Conservation (phyloP, 2,797 vertebrate genomes). For the Ispidina picta region DNA sequence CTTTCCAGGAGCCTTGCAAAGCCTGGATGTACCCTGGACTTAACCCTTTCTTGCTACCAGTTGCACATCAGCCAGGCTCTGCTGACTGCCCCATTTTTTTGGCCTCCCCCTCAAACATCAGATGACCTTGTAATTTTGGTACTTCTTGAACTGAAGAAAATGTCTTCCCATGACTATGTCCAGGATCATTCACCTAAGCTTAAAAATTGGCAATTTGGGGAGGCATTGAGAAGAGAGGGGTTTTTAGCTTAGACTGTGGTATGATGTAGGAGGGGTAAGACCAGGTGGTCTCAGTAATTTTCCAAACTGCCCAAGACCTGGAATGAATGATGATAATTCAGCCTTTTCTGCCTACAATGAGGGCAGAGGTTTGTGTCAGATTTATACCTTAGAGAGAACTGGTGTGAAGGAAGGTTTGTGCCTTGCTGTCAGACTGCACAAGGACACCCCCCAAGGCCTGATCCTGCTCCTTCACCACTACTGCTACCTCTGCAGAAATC, state of each 20-base stretch:
- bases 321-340: neutral
- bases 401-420: neutral
- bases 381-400: neutral
- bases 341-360: neutral
- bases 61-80: neutral
- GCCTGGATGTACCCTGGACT: neutral
- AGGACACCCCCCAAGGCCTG: neutral
- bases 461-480: neutral
- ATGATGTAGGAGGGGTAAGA: neutral
- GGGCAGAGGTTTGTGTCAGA: neutral
- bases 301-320: neutral
- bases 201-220: neutral
- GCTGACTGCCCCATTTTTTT: neutral
- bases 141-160: neutral
- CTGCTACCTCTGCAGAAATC: neutral
- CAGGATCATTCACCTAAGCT: neutral
- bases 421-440: neutral
- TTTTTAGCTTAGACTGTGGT: neutral
- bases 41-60: rapidly evolving
- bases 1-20: neutral
- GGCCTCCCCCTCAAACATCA: neutral
- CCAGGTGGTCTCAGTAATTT: neutral
- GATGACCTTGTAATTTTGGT: neutral
- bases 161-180: neutral
- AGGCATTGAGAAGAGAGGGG: neutral